These are phyloP conservation scores for Acropternis orthonyx DNA, from an alignment of 2,797 vertebrate species.

Conservation along the genomic window DNA sequence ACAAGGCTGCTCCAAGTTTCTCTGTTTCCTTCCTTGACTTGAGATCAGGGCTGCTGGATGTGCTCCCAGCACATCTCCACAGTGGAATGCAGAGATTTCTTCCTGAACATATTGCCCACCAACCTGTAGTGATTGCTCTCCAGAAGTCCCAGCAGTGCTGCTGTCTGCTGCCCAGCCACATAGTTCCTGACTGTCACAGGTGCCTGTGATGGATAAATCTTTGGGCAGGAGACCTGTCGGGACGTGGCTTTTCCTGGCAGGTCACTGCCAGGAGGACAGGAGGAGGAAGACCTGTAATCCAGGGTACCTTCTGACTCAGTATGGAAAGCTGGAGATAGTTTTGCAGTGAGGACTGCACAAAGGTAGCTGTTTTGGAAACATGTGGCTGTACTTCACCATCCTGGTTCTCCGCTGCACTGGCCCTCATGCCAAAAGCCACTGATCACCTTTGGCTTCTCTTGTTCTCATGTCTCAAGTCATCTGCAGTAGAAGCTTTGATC, in stretches of 20 bases:
- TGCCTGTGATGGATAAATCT: background rate
- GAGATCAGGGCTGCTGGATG: background rate
- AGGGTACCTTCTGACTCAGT: background rate
- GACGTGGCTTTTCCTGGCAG: background rate
- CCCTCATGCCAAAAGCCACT: background rate
- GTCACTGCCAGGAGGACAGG: background rate
- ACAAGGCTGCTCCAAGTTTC: background rate
- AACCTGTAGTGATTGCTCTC: background rate
- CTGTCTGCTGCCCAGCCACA: accelerated
- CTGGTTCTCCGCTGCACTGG: background rate
- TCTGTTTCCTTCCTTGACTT: background rate
- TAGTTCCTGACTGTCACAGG: background rate
- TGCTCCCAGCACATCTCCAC: background rate
- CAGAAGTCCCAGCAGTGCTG: background rate
- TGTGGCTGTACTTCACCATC: background rate
- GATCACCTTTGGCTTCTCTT: background rate
- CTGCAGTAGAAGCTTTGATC: background rate
- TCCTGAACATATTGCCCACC: background rate
- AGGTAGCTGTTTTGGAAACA: background rate
- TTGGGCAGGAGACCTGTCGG: background rate
- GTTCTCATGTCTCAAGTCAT: background rate
- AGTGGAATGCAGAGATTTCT: background rate
- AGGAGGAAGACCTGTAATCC: background rate
- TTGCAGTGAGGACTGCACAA: background rate
- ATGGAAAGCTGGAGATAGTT: background rate